A percentile compares a stretch with the other conserved stretches of the same genome.
phyloP scores from a whole-genome alignment of 2,113 vertebrate species.

The Stictonetta naevosa region DNA sequence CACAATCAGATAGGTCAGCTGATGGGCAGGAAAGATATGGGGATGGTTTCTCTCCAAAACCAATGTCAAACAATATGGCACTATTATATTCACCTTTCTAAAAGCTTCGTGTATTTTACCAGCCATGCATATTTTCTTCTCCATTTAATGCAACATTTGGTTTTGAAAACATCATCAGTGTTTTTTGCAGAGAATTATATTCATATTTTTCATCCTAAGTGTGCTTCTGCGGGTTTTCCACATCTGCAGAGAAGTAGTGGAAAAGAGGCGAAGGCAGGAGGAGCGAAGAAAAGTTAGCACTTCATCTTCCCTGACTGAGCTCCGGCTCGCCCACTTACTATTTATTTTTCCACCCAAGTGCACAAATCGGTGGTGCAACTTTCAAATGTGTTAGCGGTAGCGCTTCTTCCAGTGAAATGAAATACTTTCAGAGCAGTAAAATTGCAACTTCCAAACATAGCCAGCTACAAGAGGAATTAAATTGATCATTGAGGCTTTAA shows the following conservation, averaged over 20 bases:
- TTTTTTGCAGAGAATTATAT: background rate
- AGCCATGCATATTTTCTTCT: background rate
- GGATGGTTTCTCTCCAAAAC: background rate
- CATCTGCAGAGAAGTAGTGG: background rate
- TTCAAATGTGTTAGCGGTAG: background rate
- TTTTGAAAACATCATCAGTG: background rate
- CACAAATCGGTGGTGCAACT: background rate
- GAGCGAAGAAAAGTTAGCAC: background rate
- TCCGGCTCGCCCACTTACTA: background rate
- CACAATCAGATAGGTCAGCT: background rate
- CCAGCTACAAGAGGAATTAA: background rate
- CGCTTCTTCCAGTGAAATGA: background rate
- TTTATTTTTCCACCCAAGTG: background rate
- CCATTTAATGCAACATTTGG: background rate
- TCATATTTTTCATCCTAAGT: background rate
- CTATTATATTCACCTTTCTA: background rate
- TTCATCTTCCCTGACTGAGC: background rate
- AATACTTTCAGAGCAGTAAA: background rate
- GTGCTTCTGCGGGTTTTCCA: background rate
- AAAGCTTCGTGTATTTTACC: background rate
- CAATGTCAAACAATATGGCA: rapidly evolving
- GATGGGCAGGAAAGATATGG: background rate
- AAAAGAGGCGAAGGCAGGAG: background rate
- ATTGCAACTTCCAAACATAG: background rate
- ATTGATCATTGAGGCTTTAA: background rate